A percentile compares a stretch with the other conserved stretches of the same genome.
Evolutionary conservation across 1,140 invertebrate genomes (phyloP).

Genomic region (Holcopasites calliopsidis): DNA sequence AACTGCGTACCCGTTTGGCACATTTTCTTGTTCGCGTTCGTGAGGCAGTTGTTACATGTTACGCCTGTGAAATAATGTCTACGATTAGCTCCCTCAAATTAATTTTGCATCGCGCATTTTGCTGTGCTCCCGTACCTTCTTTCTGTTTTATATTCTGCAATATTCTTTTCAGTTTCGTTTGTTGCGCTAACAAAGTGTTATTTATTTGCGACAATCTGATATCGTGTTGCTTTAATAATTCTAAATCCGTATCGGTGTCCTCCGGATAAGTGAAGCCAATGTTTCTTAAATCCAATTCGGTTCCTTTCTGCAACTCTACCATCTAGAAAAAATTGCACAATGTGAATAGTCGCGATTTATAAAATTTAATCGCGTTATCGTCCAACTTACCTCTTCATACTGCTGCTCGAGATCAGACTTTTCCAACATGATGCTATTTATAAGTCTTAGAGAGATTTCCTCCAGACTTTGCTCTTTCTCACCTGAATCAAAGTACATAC

Average conservation of each 20-base stretch:
- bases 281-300: conserved; percentile 81
- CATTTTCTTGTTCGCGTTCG: conserved; percentile 68
- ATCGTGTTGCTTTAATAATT: conserved; percentile 84
- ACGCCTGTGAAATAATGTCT: conserved; percentile 56
- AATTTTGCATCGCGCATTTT: not conserved
- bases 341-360: not conserved
- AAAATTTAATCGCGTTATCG: conserved; percentile 10
- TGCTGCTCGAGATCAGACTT: conserved; percentile 85
- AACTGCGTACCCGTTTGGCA: conserved; percentile 73
- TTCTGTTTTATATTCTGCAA: conserved; percentile 73
- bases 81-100: conserved; percentile 2
- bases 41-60: conserved; percentile 67
- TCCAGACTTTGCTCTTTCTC: conserved; percentile 84
- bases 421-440: conserved; percentile 84
- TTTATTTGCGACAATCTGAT: conserved; percentile 83
- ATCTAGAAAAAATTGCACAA: conserved; percentile 76
- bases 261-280: conserved; percentile 86
- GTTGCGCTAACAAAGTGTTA: conserved; percentile 83
- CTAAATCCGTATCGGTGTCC: conserved; percentile 81
- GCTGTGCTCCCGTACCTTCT: conserved; percentile 62
- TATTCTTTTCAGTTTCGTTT: conserved; percentile 81
- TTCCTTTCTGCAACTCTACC: conserved; percentile 81
- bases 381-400: conserved; percentile 80
- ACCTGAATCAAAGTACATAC: conserved; percentile 56
- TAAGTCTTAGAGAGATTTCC: conserved; percentile 87